These are phyloP conservation scores for Ephialtes manifestator DNA, from an alignment of 2,888 invertebrate species.

Conservation along the genomic window DNA sequence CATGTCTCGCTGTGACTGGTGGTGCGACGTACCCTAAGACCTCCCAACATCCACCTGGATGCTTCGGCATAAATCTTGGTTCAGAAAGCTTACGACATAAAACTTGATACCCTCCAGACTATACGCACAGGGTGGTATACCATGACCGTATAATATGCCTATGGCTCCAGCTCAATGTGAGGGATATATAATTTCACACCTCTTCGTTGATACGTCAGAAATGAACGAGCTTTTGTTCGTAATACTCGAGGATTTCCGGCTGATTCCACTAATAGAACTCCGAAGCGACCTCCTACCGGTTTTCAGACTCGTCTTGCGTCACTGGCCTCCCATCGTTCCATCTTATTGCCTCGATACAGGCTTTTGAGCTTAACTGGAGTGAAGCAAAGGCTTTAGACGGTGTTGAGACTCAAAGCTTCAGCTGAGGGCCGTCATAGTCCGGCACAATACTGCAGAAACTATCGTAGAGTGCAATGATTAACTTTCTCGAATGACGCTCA, in stretches of 20 bases:
- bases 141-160: constrained; percentile 6
- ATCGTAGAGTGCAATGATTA: not conserved
- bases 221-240: constrained; percentile 41
- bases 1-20: constrained; percentile 20
- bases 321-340: not conserved
- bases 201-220: not conserved
- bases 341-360: constrained; percentile 31
- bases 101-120: constrained; percentile 29
- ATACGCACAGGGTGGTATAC: not conserved
- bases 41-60: constrained; percentile 17
- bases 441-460: not conserved
- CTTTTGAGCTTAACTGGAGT: constrained; percentile 2
- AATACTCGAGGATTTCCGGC: constrained; percentile 29
- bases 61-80: constrained; percentile 69
- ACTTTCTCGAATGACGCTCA: not conserved
- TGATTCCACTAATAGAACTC: constrained; percentile 24
- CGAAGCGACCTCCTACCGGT: not conserved
- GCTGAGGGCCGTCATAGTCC: not conserved
- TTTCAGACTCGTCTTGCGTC: not conserved
- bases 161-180: constrained; percentile 34
- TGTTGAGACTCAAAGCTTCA: not conserved
- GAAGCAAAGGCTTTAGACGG: not conserved
- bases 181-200: constrained; percentile 75
- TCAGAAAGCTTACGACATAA: constrained; percentile 48
- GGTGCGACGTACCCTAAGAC: constrained; percentile 6